A percentile compares a stretch with the other conserved stretches of the same genome.
These are phyloP conservation scores for Athene noctua DNA, from an alignment of 2,113 vertebrate genomes.

Conservation along the genomic window DNA sequence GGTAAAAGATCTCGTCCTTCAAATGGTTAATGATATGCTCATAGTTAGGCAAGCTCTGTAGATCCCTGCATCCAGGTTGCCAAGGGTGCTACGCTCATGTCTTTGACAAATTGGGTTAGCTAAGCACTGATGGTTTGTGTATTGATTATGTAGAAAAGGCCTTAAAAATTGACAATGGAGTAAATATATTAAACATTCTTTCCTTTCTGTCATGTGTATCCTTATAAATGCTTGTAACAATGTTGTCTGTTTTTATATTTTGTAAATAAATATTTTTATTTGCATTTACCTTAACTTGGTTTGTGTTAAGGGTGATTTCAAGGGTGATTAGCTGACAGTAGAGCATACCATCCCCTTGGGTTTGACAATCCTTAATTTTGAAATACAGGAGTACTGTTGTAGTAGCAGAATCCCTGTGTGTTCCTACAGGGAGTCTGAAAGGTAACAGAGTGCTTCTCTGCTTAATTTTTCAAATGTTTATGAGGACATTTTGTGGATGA, in stretches of 20 bases:
- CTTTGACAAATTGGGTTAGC: neutral
- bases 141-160: neutral
- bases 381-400: neutral
- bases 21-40: neutral
- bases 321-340: neutral
- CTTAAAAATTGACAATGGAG: neutral
- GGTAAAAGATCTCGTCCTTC: neutral
- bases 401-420: neutral
- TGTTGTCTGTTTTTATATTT: conserved; percentile 54
- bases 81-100: neutral
- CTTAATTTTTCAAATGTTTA: neutral
- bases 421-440: neutral
- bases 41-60: neutral
- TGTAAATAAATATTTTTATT: conserved; percentile 68
- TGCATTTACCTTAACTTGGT: conserved; percentile 61
- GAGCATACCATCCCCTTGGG: neutral
- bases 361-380: neutral
- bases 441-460: neutral
- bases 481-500: neutral
- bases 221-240: conserved; percentile 55
- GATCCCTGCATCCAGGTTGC: neutral
- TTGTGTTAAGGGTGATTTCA: conserved; percentile 69
- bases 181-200: conserved; percentile 9
- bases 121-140: neutral
- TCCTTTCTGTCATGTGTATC: conserved; percentile 17